These are phyloP conservation scores for Pandemis cinnamomeana DNA, from an alignment of 2,888 invertebrate species.

Conservation along the genomic window DNA sequence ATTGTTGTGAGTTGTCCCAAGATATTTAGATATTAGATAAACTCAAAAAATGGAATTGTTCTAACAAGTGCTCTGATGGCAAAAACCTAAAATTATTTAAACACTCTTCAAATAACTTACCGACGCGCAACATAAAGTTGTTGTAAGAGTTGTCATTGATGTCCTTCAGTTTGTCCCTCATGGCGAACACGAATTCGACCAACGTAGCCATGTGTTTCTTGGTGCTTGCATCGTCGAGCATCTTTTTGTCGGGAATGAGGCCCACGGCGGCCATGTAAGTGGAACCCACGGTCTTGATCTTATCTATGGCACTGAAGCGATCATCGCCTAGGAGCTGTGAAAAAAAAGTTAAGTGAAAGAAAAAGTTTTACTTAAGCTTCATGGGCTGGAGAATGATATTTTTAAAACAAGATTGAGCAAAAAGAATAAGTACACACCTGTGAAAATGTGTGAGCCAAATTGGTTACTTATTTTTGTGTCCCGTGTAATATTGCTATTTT, in stretches of 20 bases:
- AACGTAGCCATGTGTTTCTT: constrained; percentile 87
- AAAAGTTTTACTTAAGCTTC: not conserved
- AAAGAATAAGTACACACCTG: too few species aligned
- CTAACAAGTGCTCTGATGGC: too few species aligned
- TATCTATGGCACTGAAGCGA: constrained; percentile 93
- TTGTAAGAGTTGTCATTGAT: constrained; percentile 97
- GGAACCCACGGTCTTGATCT: constrained; percentile 96
- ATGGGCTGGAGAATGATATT: too few species aligned
- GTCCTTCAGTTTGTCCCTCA: constrained; percentile 92
- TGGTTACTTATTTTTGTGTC: too few species aligned
- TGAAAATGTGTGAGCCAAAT: too few species aligned
- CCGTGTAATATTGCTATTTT: too few species aligned
- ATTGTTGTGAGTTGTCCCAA: too few species aligned
- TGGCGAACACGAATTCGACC: constrained; percentile 95
- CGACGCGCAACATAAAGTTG: constrained; percentile 95
- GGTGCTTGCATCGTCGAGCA: constrained; percentile 85
- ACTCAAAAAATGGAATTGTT: not conserved
- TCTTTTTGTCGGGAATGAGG: constrained; percentile 91
- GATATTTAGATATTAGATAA: too few species aligned
- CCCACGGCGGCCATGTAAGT: constrained; percentile 98
- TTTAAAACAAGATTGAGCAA: too few species aligned
- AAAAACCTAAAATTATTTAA: not conserved
- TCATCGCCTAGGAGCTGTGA: constrained; percentile 91
- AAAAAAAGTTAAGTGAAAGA: constrained; percentile 6
- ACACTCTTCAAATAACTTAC: constrained; percentile 79